Base-by-base conservation (phyloP, 35 echinoderm and acorn worm genomes). In the Apostichopus parvimensis region DNA sequence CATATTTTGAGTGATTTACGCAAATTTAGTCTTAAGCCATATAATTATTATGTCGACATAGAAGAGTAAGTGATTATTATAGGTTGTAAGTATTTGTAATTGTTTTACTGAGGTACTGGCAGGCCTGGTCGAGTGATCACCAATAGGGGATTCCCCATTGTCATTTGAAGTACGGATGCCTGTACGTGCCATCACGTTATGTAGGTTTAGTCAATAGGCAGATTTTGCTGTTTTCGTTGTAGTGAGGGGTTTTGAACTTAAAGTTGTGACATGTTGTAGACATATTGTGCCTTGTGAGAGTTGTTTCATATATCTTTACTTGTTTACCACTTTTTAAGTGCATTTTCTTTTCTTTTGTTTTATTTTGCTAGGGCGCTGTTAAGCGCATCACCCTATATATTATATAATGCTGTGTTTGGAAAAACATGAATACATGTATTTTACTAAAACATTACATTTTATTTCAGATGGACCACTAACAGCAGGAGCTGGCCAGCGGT, bases 151-250 rank as follows among this genome's bases (percentile, higher is more conserved):
- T 80, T 80, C 78, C 78, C 28, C 17, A 80, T 80, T 80, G 28
- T 80, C 78, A 80, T 80, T 80, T 80, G 78, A 80, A 80, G 78
- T 18, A 55, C 81, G 81, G 81, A 84, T 84, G 81, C 81, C 81
- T 84, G 34, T 84, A 84, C 81, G 81, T 78, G 76, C 76, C 76
- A 78, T 20, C 9, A 13, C 8, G 8, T 13, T 78, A 13, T 20
- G 9, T 78, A 64, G 8, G 61, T 9, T 84, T 84, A 84, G n/a
- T 84, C 56, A 28, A 53, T 53, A 84, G n/a, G 56, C 34, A 45
- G 81, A 84, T 45, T 24, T 84, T 24, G 81, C 34, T 53, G n/a
- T 84, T 53, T 84, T 45, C 34, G n/a, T 8, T 24, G 0, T 84
- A 84, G 34, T 84, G 34, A 24, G 56, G 6, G n/a, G n/a, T 53